phyloP scores from a whole-genome alignment of 35 echinoderm and acorn worm genomes.

The Amphiura filiformis region DNA sequence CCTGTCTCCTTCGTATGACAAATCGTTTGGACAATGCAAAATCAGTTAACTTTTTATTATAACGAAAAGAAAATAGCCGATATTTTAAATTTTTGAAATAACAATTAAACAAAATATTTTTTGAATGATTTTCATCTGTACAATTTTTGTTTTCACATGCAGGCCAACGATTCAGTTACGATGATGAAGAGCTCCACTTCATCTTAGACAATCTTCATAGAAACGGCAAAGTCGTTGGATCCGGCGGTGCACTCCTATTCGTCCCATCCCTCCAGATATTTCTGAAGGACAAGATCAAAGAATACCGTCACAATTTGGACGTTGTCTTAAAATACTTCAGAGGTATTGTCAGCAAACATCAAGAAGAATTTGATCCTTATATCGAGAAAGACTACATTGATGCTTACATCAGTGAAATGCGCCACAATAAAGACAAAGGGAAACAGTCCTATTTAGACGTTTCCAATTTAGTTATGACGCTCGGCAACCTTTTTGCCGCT shows the following conservation, averaged over 20 bases:
- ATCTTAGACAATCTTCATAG: not conserved
- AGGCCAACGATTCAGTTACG: not conserved
- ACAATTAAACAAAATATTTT: no score
- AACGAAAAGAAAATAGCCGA: no score
- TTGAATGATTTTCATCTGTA: no score
- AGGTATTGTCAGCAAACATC: not conserved
- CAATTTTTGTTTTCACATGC: not conserved
- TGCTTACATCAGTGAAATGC: not conserved
- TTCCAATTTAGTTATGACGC: not conserved
- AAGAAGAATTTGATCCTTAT: not conserved
- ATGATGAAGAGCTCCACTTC: not conserved
- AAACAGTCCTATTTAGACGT: not conserved
- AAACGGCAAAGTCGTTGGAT: not conserved
- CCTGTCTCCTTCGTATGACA: no score
- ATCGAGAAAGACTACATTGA: not conserved
- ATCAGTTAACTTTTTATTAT: no score
- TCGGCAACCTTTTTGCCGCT: not conserved
- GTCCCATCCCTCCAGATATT: not conserved
- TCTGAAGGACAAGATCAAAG: not conserved
- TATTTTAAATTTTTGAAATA: no score
- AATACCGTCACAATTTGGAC: not conserved
- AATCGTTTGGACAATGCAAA: no score
- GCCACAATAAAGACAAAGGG: not conserved
- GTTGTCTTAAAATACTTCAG: not conserved
- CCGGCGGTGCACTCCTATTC: not conserved